Conservation (phyloP, 2,888 invertebrate species). For the Orchesellides sinensis region DNA sequence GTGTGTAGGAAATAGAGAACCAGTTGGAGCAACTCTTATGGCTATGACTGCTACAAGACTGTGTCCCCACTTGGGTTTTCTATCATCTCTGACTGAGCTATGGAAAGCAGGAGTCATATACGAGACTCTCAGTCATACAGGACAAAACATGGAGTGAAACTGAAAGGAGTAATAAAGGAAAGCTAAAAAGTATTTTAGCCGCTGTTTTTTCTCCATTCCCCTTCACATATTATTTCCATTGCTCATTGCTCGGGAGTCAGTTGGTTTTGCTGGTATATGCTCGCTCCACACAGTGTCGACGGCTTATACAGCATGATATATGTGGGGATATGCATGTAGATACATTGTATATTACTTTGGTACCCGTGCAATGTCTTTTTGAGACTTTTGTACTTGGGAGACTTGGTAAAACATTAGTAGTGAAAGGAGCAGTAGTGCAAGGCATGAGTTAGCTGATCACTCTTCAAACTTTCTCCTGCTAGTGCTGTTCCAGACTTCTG, state of each 20-base stretch:
- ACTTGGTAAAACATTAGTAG: constrained; percentile 9
- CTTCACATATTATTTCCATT: constrained; percentile 52
- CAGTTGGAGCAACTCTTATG: too few species aligned
- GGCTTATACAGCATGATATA: neutral
- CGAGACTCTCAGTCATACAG: too few species aligned
- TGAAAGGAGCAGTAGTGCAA: constrained; percentile 22
- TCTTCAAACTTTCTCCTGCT: constrained; percentile 51
- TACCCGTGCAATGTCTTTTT: too few species aligned
- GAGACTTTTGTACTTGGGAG: neutral
- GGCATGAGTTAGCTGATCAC: constrained; percentile 58
- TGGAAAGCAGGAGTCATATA: neutral
- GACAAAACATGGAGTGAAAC: too few species aligned
- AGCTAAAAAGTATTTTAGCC: constrained; percentile 31
- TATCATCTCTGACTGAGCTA: too few species aligned
- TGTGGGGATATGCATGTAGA: too few species aligned
- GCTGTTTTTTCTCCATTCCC: constrained; percentile 43
- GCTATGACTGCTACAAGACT: too few species aligned
- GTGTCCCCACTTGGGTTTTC: neutral
- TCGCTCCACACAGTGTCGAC: too few species aligned
- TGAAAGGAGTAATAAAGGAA: constrained; percentile 41
- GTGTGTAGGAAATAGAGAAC: constrained; percentile 3
- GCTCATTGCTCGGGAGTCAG: constrained; percentile 54
- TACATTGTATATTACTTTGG: neutral
- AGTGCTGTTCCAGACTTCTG: constrained; percentile 48
- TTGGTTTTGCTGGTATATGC: constrained; percentile 9